These are phyloP conservation scores for Cheracebus regulus DNA, from an alignment of 2,797 vertebrate genomes.

Conservation along the genomic window DNA sequence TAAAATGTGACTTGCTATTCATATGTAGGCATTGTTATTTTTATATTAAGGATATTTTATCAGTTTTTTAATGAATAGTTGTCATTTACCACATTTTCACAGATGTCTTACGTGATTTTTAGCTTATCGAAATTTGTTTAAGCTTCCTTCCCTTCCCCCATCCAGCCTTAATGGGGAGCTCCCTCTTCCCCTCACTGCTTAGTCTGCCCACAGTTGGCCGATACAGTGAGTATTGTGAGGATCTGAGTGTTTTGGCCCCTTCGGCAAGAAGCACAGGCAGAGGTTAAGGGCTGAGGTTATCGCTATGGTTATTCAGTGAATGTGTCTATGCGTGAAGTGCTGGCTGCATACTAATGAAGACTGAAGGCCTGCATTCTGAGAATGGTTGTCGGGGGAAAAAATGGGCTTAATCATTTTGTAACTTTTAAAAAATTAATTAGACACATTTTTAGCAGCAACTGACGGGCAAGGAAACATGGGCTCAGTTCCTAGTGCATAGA, in stretches of 20 bases:
- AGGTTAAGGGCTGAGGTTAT: slow-evolving; percentile 59
- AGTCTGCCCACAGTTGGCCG: slow-evolving; percentile 14
- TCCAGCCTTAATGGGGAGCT: neutral
- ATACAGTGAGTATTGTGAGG: slow-evolving; percentile 21
- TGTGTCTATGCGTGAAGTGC: neutral
- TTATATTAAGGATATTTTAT: neutral
- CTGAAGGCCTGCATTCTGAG: neutral
- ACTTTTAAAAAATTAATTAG: neutral
- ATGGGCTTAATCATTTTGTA: neutral
- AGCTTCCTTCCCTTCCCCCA: slow-evolving; percentile 7
- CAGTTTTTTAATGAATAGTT: neutral
- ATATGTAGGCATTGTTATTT: neutral
- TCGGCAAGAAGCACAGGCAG: slow-evolving; percentile 30
- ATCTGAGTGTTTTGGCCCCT: slow-evolving; percentile 41
- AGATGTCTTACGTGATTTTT: slow-evolving; percentile 28
- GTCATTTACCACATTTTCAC: slow-evolving; percentile 24
- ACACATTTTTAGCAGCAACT: neutral
- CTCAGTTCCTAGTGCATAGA: neutral
- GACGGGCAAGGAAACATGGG: neutral
- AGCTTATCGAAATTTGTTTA: neutral
- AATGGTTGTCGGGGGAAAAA: neutral
- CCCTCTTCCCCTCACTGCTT: neutral
- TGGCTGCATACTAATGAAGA: slow-evolving; percentile 48
- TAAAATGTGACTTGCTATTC: neutral
- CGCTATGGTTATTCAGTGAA: slow-evolving; percentile 59